Conservation (phyloP, 2,888 invertebrate genomes). For the Papilio elwesi region DNA sequence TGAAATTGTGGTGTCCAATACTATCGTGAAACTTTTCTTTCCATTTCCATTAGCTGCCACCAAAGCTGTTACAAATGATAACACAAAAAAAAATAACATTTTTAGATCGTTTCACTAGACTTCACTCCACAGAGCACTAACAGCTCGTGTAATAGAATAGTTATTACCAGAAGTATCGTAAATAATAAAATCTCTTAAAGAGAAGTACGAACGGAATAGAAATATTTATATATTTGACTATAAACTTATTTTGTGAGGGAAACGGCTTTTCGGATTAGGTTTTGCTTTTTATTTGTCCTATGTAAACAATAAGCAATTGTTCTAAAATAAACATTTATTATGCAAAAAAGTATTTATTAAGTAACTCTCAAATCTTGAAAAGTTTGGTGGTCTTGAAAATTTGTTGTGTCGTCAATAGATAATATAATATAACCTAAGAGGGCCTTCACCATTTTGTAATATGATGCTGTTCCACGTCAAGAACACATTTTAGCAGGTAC, state of each 20-base stretch:
- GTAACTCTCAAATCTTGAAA: too few species aligned
- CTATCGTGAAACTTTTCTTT: slow-evolving; percentile 27
- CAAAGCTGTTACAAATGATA: not conserved
- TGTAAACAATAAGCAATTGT: too few species aligned
- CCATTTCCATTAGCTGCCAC: slow-evolving; percentile 12
- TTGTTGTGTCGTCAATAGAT: too few species aligned
- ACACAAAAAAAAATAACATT: slow-evolving; percentile 2
- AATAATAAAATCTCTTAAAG: slow-evolving; percentile 6
- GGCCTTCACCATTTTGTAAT: too few species aligned
- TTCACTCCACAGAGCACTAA: not conserved
- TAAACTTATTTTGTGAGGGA: not conserved
- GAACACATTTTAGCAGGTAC: too few species aligned
- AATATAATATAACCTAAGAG: too few species aligned
- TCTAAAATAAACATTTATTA: too few species aligned
- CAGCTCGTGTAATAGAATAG: not conserved
- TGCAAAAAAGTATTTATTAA: too few species aligned
- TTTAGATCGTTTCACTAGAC: slow-evolving; percentile 1
- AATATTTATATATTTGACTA: not conserved
- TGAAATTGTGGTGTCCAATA: slow-evolving; percentile 31
- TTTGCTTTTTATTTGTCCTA: too few species aligned
- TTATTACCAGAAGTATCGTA: not conserved
- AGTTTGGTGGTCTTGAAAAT: too few species aligned
- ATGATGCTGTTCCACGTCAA: too few species aligned
- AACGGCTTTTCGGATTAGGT: too few species aligned
- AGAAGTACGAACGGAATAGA: slow-evolving; percentile 11